Evolutionary conservation across 2,113 vertebrate genomes (phyloP), one percentile per base, ranked within the genome.

Genomic region (Corythornis vintsioides): DNA sequence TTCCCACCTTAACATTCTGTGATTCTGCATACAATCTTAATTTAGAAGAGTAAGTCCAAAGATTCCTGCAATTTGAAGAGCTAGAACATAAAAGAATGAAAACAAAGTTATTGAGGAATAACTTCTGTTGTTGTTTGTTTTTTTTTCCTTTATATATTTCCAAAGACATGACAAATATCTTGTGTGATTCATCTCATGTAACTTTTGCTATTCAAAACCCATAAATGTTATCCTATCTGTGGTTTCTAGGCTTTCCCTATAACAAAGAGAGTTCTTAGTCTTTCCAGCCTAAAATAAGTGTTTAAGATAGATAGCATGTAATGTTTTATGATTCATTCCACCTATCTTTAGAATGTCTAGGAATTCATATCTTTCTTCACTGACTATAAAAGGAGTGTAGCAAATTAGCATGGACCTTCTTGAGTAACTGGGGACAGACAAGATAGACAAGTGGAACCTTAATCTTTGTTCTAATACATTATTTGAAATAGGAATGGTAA

Each of bases 241-340:
- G 11, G 25, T 66, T 92, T 88, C 47, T 56, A 48, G 31, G 6
- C 25, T 85, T 42, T 22, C 24, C 83, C 47, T 70, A 16, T 76
- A 89, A 76, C 15, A 13, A 66, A 79, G 35, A 76, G 2, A 63
- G 2, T 50, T 73, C 50, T 87, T 55, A 40, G 25, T 60, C 45
- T 69, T 83, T 80, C 42, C 33, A 80, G 38, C 20, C 67, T 56
- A 86, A 96, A 95, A 92, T 71, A 89, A 50, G 69, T 86, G 33
- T 80, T 92, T 79, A 89, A 95, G 75, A 94, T 35, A 66, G 92
- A 91, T 42, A 43, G 33, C 18, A 86, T 56, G 95, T 91, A 95
- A 95, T 94, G 94, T 89, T 92, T 92, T 74, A 96, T 95, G 72
- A 80, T 88, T 94, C 64, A 42, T 94, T 95, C 89, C 11, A 4